phyloP scores from a whole-genome alignment of 2,797 vertebrate species.

The Microcaecilia unicolor region DNA sequence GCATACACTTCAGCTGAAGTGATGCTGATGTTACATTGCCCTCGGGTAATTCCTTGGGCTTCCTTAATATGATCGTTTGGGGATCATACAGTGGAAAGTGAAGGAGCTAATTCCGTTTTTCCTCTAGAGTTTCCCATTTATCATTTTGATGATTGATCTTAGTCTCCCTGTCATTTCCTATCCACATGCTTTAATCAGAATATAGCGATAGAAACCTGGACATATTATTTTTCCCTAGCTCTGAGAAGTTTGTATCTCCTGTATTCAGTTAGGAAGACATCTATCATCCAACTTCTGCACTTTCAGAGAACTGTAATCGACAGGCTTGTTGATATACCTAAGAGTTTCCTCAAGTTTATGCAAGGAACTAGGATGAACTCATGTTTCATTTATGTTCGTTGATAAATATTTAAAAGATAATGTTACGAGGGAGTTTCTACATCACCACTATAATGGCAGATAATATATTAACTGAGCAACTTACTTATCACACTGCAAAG shows the following conservation, averaged over 20 bases:
- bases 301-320: conserved; percentile 16
- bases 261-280: conserved; percentile 2
- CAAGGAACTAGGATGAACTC: conserved; percentile 4
- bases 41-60: not conserved
- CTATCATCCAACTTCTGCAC: conserved; percentile 11
- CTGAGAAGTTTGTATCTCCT: conserved; percentile 5
- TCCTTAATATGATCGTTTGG: conserved; percentile 1
- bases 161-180: conserved; percentile 1
- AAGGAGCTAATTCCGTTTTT: conserved; percentile 2
- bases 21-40: too few relatives aligned
- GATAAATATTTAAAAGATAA: not conserved
- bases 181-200: not conserved
- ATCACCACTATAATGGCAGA: too few relatives aligned
- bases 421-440: too few relatives aligned
- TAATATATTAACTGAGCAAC: too few relatives aligned
- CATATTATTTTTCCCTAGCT: not conserved
- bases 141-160: conserved; percentile 3
- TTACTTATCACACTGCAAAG: too few relatives aligned
- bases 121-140: conserved; percentile 1
- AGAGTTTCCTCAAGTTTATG: not conserved
- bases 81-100: not conserved
- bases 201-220: not conserved
- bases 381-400: not conserved
- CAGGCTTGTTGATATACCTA: conserved; percentile 2
- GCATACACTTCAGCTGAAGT: too few relatives aligned